Base-by-base conservation (phyloP, 1,140 invertebrate genomes). In the Leptinotarsa lineolata region DNA sequence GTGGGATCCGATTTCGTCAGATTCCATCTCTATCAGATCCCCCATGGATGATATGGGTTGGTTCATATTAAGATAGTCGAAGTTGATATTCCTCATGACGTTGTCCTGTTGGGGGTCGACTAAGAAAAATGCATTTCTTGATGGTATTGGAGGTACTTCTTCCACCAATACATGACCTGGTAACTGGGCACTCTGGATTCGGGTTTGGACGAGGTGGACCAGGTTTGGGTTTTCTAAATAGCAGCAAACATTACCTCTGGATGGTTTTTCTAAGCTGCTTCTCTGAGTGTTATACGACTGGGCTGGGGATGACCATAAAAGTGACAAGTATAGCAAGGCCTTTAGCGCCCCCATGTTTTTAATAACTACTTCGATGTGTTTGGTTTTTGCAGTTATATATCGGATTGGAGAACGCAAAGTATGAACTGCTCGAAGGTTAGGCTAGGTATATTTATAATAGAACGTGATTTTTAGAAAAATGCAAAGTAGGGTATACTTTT, bases 61-160 rank as follows among this genome's bases (percentile, higher is more conserved):
- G 18, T 70, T 48, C 65, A 67, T 18, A 3, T 68, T 24, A 8
- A 71, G 59, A 24, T 63, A 71, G n/a, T 59, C 58, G 45, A 59
- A 71, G 30, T 71, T 71, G n/a, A 71, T 63, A 24, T 71, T 18
- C 44, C 48, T 68, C 64, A 66, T 44, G 24, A 66, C 16, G 44
- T 68, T 12, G 2, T 54, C 45, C 24, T 22, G 65, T 20, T 67
- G 20, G 20, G 44, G 61, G 4, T 68, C 45, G 2, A 45, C 64
- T 24, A 13, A 66, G 45, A 39, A 45, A 68, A 12, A 48, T 13
- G 39, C 30, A 48, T 46, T 68, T 68, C 66, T 68, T 15, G 66
- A 39, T 16, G 13, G 4, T 13, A 18, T 30, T 12, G 11, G 3
- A 30, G 61, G 61, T 22, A 59, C 58, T 59, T 59, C 20, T 39